Percentiles rank a stretch among this genome's conserved stretches.
These are phyloP conservation scores for Nymphalis c-album DNA, from an alignment of 2,888 invertebrate genomes.

Conservation along the genomic window DNA sequence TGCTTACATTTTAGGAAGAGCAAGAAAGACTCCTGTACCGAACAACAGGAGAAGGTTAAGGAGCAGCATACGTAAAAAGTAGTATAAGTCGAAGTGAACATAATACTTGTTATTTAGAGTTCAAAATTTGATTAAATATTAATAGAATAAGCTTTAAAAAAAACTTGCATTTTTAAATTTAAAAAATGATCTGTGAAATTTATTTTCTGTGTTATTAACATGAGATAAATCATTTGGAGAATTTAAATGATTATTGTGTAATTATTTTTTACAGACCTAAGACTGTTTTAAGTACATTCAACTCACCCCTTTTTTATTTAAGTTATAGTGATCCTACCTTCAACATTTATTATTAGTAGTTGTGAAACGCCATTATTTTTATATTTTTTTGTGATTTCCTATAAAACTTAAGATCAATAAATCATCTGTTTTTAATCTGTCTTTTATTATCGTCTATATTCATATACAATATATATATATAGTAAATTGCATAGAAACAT, in stretches of 20 bases:
- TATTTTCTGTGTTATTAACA: conserved; percentile 26
- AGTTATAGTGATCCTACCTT: background rate
- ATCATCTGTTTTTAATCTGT: conserved; percentile 17
- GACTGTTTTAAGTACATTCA: conserved; percentile 2
- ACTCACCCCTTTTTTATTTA: background rate
- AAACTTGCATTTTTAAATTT: conserved; percentile 31
- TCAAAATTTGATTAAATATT: conserved; percentile 18
- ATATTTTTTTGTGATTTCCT: conserved; percentile 25
- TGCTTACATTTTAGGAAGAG: conserved; percentile 50
- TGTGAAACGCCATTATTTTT: conserved; percentile 14
- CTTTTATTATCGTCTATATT: conserved; percentile 2
- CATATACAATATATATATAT: background rate
- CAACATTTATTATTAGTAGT: conserved; percentile 6
- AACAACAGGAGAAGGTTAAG: conserved; percentile 59
- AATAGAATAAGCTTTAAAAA: conserved; percentile 33
- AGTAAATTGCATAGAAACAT: too few relatives aligned
- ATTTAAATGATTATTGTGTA: conserved; percentile 2
- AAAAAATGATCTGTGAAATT: conserved; percentile 10
- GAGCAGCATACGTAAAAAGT: conserved; percentile 61
- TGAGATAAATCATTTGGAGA: background rate
- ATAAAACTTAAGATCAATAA: conserved; percentile 22
- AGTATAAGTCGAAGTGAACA: conserved; percentile 30
- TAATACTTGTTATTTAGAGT: conserved; percentile 12
- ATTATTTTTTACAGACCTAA: conserved; percentile 9
- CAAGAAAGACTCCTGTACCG: conserved; percentile 46